These are phyloP conservation scores for Tamias sibiricus DNA, from an alignment of 2,113 vertebrate genomes.

Conservation along the genomic window DNA sequence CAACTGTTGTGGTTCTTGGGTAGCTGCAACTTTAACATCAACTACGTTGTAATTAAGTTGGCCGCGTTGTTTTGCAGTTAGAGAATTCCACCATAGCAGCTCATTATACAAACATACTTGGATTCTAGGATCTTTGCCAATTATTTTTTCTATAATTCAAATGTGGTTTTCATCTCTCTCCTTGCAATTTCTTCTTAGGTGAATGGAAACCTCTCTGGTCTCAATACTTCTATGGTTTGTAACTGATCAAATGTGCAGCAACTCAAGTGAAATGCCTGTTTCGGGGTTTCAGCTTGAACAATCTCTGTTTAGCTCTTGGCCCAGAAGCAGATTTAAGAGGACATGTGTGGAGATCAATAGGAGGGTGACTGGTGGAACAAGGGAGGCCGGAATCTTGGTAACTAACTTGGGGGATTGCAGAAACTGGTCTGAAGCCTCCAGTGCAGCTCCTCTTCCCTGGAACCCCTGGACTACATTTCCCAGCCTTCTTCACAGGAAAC, in stretches of 20 bases:
- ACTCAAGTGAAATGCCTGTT: background rate
- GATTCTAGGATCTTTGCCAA: slow-evolving; percentile 64
- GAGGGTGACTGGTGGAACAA: too few relatives aligned
- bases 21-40: slow-evolving; percentile 48
- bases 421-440: background rate
- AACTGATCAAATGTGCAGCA: slow-evolving; percentile 38
- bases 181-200: slow-evolving; percentile 64
- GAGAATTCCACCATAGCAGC: slow-evolving; percentile 18
- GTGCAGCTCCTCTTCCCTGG: background rate
- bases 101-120: slow-evolving; percentile 28
- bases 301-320: background rate
- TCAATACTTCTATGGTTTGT: slow-evolving; percentile 35
- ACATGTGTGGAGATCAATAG: background rate
- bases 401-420: background rate
- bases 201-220: slow-evolving; percentile 38
- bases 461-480: background rate
- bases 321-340: background rate
- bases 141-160: slow-evolving; percentile 62
- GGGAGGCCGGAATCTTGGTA: background rate
- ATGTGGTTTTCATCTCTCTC: slow-evolving; percentile 66
- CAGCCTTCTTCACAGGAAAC: background rate
- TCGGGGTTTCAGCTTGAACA: background rate
- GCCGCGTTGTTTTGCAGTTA: background rate
- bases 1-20: slow-evolving; percentile 47
- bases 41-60: slow-evolving; percentile 41